A percentile compares a stretch with the other conserved stretches of the same genome.
phyloP scores from a whole-genome alignment of 2,888 invertebrate species.

The Phyllotreta striolata region DNA sequence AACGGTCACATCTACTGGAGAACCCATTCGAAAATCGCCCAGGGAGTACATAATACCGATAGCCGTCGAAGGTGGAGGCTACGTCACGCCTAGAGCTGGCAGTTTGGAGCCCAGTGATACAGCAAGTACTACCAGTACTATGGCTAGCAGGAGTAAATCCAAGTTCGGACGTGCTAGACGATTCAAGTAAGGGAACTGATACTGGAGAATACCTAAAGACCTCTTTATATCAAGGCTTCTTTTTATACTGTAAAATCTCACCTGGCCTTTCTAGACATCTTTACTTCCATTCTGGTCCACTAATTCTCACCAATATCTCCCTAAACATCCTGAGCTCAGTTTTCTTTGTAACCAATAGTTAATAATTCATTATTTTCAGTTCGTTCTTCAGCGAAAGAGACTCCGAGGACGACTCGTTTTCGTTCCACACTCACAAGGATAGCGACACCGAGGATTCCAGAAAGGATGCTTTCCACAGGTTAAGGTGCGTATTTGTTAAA shows the following conservation, averaged over 20 bases:
- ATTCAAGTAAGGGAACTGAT: constrained; percentile 73
- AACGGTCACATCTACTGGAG: constrained; percentile 65
- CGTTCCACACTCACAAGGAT: constrained; percentile 66
- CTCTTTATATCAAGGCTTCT: too few relatives aligned
- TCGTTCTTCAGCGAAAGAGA: constrained; percentile 74
- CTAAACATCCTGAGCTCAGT: neutral
- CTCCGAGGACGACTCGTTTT: constrained; percentile 74
- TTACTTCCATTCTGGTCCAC: constrained; percentile 2
- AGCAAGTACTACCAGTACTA: constrained; percentile 66
- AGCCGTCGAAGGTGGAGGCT: constrained; percentile 89
- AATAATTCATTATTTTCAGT: constrained; percentile 60
- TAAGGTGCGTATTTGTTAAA: constrained; percentile 62
- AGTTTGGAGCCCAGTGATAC: constrained; percentile 78
- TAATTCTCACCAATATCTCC: neutral
- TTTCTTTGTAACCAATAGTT: neutral
- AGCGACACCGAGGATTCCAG: constrained; percentile 68
- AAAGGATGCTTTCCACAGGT: constrained; percentile 66
- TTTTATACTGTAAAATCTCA: too few relatives aligned
- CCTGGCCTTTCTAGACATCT: constrained; percentile 34
- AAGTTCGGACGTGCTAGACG: constrained; percentile 65
- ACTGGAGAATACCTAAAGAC: too few relatives aligned
- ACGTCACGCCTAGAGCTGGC: constrained; percentile 78
- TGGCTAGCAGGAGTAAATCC: constrained; percentile 63
- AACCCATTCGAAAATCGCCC: constrained; percentile 87
- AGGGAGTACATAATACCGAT: constrained; percentile 94